phyloP scores from a whole-genome alignment of 2,888 invertebrate genomes.

The Drosophila pullipes region DNA sequence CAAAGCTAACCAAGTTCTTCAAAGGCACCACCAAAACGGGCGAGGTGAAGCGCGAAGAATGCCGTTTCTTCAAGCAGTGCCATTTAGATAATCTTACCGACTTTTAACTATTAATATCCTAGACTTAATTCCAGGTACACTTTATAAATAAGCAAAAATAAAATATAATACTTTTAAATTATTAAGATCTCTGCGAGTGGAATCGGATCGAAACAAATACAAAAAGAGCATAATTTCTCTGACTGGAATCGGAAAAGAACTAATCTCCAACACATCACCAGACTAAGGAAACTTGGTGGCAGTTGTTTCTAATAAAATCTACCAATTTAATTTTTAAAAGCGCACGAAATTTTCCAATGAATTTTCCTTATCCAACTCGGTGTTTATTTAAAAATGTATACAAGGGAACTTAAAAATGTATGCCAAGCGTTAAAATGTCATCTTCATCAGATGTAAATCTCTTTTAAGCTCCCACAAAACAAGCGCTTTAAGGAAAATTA shows the following conservation, averaged over 20 bases:
- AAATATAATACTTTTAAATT: not conserved
- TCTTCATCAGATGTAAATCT: conserved; percentile 9
- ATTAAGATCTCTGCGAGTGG: not conserved
- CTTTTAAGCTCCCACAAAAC: not conserved
- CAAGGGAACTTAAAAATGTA: conserved; percentile 2
- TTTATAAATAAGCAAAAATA: not conserved
- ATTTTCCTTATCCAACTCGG: not conserved
- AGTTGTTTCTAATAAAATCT: not conserved
- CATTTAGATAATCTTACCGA: conserved; percentile 87
- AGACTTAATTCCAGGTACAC: not conserved
- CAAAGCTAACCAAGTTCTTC: conserved; percentile 88
- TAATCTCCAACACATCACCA: not conserved
- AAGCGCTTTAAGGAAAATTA: not conserved
- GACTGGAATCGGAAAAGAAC: not conserved
- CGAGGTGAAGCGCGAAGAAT: conserved; percentile 86
- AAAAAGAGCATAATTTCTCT: not conserved
- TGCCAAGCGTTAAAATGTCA: conserved; percentile 8
- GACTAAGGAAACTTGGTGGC: not conserved
- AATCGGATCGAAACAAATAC: not conserved
- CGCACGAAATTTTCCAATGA: not conserved
- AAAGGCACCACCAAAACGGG: conserved; percentile 84
- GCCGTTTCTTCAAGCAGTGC: conserved; percentile 90
- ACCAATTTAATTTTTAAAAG: not conserved
- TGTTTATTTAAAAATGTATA: conserved; percentile 3
- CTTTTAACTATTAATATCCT: conserved; percentile 82